Conservation (phyloP, 1,140 invertebrate genomes). For the Phymorhynchus buccinoides region DNA sequence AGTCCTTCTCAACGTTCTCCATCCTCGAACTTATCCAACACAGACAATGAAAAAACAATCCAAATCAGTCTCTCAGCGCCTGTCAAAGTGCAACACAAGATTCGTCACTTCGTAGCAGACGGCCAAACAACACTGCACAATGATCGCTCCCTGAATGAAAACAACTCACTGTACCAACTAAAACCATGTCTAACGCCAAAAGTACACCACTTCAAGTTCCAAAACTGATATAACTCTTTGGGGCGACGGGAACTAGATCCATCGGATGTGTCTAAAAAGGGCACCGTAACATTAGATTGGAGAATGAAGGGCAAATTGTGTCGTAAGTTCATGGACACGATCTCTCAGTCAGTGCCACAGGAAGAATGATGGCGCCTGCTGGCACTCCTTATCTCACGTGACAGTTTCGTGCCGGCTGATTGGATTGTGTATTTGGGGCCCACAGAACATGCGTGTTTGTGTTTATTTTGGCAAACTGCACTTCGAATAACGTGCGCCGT, state of each 20-base stretch:
- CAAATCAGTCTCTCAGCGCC: background rate
- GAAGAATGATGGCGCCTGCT: slow-evolving; percentile 31
- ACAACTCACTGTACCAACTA: slow-evolving; percentile 18
- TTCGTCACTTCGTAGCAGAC: slow-evolving; percentile 2
- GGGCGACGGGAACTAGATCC: background rate
- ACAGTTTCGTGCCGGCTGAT: slow-evolving; percentile 25
- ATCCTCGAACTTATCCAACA: background rate
- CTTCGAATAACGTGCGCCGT: background rate
- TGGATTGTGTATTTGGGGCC: slow-evolving; percentile 17
- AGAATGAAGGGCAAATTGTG: background rate
- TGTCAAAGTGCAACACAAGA: background rate
- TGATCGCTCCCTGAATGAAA: slow-evolving; percentile 31
- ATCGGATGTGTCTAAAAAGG: background rate
- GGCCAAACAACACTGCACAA: background rate
- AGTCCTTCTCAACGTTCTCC: slow-evolving; percentile 80
- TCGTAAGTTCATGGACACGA: background rate
- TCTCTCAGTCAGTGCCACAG: slow-evolving; percentile 5
- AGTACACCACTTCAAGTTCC: slow-evolving; percentile 30
- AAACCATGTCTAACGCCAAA: background rate
- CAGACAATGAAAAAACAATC: background rate
- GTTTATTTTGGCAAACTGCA: background rate
- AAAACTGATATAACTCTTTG: slow-evolving; percentile 17
- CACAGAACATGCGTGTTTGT: slow-evolving; percentile 30
- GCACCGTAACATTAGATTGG: background rate
- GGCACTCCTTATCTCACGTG: slow-evolving; percentile 32